Percentiles rank a stretch among this genome's conserved stretches.
These are phyloP conservation scores for Azemiops feae DNA, from an alignment of 2,113 vertebrate species.

Conservation along the genomic window DNA sequence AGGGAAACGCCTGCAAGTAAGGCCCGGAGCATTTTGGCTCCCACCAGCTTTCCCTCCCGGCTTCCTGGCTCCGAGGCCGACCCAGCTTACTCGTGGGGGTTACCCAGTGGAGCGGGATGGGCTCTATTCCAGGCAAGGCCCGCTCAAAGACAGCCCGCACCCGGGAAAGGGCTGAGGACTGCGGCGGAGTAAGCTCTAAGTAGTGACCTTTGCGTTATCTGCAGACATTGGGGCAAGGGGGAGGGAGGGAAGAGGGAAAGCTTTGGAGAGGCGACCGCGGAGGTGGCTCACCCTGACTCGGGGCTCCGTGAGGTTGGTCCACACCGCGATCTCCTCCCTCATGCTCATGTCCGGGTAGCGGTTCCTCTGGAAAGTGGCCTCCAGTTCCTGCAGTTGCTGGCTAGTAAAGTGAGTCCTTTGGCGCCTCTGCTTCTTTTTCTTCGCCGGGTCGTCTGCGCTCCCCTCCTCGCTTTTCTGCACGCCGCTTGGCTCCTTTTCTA, in stretches of 20 bases:
- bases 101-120: background rate
- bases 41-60: background rate
- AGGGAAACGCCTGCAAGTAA: background rate
- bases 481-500: constrained; percentile 86
- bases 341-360: constrained; percentile 99
- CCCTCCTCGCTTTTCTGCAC: constrained; percentile 85
- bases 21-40: too few species aligned
- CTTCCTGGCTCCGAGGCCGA: background rate
- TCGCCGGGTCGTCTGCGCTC: constrained; percentile 82
- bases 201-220: background rate
- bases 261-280: background rate
- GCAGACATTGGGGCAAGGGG: background rate
- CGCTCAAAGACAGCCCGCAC: background rate
- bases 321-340: constrained; percentile 96
- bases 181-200: background rate
- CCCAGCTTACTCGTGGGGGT: background rate
- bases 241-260: background rate
- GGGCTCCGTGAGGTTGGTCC: constrained; percentile 98
- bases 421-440: constrained; percentile 94
- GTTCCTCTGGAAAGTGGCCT: constrained; percentile 96
- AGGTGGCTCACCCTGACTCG: constrained; percentile 87
- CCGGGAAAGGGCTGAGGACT: background rate
- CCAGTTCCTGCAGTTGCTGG: constrained; percentile 97
- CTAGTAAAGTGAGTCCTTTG: constrained; percentile 98
- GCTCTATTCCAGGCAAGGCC: background rate